Evolutionary conservation across 2,888 invertebrate species (phyloP).

Genomic region (Minunthozetes semirufus): DNA sequence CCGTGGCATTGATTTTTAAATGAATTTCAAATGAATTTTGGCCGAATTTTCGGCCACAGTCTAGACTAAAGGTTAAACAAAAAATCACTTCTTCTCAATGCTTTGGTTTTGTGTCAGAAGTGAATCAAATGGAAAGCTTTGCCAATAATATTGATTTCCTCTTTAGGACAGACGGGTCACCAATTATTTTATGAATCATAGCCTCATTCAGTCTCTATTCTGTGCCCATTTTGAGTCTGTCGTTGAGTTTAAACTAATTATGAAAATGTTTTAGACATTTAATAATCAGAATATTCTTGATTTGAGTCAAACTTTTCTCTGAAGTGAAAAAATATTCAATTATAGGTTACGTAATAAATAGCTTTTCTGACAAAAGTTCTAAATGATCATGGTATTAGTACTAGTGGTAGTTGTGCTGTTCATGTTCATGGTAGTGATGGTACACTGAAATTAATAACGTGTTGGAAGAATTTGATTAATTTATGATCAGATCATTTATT

Average conservation of each 20-base stretch:
- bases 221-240: too few species aligned
- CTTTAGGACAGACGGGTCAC: neutral
- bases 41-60: too few species aligned
- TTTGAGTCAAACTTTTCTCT: neutral
- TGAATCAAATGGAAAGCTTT: neutral
- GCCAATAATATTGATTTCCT: slow-evolving; percentile 15
- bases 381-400: neutral
- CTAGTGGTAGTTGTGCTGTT: too few species aligned
- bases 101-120: neutral
- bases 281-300: neutral
- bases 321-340: neutral
- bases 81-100: slow-evolving; percentile 4
- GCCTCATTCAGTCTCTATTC: neutral
- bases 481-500: slow-evolving; percentile 17
- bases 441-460: neutral
- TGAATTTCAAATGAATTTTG: too few species aligned
- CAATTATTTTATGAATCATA: slow-evolving; percentile 17
- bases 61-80: too few species aligned
- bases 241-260: neutral
- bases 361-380: neutral
- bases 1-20: too few species aligned
- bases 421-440: too few species aligned
- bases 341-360: neutral
- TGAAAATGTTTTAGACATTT: neutral
- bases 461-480: slow-evolving; percentile 11